A percentile compares a stretch with the other conserved stretches of the same genome.
Evolutionary conservation across 2,113 vertebrate species (phyloP).

Genomic region (Dasyornis broadbenti): DNA sequence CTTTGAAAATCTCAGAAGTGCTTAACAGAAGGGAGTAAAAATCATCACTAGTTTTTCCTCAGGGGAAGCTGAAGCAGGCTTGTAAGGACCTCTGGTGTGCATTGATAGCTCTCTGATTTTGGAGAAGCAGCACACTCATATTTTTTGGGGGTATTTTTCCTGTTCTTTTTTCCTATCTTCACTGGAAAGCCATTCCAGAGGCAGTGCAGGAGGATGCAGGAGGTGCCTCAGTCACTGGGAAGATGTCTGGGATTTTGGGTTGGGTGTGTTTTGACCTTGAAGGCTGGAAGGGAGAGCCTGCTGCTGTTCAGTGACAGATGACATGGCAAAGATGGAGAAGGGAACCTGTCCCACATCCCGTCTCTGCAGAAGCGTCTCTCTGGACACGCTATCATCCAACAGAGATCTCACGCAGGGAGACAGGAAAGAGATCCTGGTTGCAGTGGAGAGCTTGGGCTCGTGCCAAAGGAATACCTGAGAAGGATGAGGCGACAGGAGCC

Average conservation of each 20-base stretch:
- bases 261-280: background rate
- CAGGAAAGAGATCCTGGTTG: background rate
- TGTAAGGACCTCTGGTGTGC: background rate
- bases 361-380: background rate
- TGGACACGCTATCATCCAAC: accelerated
- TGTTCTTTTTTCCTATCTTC: background rate
- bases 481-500: background rate
- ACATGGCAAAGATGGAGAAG: background rate
- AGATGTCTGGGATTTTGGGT: background rate
- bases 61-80: background rate
- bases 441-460: background rate
- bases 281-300: background rate
- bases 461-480: background rate
- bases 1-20: background rate
- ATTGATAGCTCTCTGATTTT: background rate
- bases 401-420: accelerated
- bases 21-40: background rate
- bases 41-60: background rate
- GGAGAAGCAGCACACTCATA: background rate
- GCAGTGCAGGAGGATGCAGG: background rate
- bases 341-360: background rate
- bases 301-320: background rate
- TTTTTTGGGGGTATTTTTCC: background rate
- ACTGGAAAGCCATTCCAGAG: background rate
- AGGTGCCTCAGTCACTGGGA: background rate